Base-by-base conservation (phyloP, 2,888 invertebrate species). In the Toxonevra muliebris region DNA sequence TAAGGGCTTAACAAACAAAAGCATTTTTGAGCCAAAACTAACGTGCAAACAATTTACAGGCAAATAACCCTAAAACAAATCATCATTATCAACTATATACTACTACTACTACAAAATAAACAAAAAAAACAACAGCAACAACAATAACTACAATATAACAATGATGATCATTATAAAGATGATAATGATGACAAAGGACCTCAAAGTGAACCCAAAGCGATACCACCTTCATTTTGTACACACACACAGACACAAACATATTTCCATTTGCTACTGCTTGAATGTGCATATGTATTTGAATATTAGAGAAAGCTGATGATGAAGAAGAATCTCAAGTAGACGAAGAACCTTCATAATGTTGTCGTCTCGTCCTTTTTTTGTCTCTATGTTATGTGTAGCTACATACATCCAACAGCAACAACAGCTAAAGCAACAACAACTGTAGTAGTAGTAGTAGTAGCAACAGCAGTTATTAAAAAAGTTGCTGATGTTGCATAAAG, bases 1-100 rank as follows among this genome's bases (percentile, higher is more conserved):
- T 76, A 76, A 80, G 78, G 79, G 77, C 76, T 80, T 73, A 76
- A 71, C 78, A 81, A 81, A 81, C 82, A 78, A 74, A 78, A 45
- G 53, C 63, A 45, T 63, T 63, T 63, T 12, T 53, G 53, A 8
- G 60, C 48, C 60, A 19, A 42, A 67, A 67, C 67, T 59, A 59
- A 58, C 53, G 58, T 67, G 42, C 50, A 68, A 68, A 68, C 68
- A 61, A 68, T 68, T 68, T 64, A 64, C 68, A 55, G 55, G 64
- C 59, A 63, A 68, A 68, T 68, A 68, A 60, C 65, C 60, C 48
- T 48, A 53, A 68, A 63, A 68, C 64, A 68, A 68, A 68, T 67
- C 67, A 63, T 59, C 45, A 64, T 64, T 68, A 68, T 61, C 54
- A 66, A 17, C 57, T 48, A 61, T 15, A 30, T 13, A 12, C 54